Evolutionary conservation across 1,140 invertebrate species (phyloP).

Genomic region (Palaemon carinicauda): DNA sequence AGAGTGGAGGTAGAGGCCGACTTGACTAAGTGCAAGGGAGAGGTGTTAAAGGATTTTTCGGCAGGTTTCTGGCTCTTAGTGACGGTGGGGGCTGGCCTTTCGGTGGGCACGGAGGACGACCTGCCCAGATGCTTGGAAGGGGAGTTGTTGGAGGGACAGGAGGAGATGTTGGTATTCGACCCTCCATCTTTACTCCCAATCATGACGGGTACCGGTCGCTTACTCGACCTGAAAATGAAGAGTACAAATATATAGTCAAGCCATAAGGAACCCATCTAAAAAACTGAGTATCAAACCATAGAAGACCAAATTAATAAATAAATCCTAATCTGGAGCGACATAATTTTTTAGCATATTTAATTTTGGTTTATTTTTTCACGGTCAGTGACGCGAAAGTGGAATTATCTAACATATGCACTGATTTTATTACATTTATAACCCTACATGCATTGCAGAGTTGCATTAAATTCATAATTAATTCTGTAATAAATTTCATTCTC

Average conservation of each 20-base stretch:
- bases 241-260: background rate
- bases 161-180: background rate
- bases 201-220: background rate
- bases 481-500: too few relatives aligned
- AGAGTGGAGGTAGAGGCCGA: slow-evolving; percentile 50
- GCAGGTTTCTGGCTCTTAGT: slow-evolving; percentile 16
- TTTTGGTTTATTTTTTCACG: too few relatives aligned
- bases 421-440: too few relatives aligned
- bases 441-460: too few relatives aligned
- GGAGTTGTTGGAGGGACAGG: background rate
- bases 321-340: too few relatives aligned
- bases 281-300: too few relatives aligned
- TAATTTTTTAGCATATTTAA: too few relatives aligned
- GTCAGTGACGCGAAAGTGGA: too few relatives aligned
- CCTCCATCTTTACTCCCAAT: slow-evolving; percentile 39
- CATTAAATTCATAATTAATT: too few relatives aligned
- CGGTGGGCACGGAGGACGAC: slow-evolving; percentile 45
- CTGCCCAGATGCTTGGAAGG: slow-evolving; percentile 44
- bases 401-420: too few relatives aligned
- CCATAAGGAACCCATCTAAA: background rate
- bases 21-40: slow-evolving; percentile 33
- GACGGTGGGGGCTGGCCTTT: slow-evolving; percentile 10
- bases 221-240: slow-evolving; percentile 21
- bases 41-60: slow-evolving; percentile 14
- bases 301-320: background rate